A percentile compares a stretch with the other conserved stretches of the same genome.
These are phyloP conservation scores for Pocillopora damicornis DNA, from an alignment of 64 coral and sea anemone species.

Conservation along the genomic window DNA sequence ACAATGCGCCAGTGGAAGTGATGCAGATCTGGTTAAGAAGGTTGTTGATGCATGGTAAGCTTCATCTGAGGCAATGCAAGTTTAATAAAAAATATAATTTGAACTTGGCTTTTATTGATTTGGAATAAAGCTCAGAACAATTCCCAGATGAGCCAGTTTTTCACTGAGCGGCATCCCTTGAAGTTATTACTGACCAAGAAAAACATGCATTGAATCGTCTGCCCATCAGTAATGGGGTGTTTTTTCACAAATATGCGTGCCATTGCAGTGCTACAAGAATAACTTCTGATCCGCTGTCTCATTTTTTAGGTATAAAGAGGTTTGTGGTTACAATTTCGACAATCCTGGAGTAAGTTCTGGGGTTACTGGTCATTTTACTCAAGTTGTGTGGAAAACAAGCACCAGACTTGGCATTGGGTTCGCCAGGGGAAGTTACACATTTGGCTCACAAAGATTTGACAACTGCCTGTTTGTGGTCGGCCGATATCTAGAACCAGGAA, in stretches of 20 bases:
- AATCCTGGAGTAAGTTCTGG: not conserved
- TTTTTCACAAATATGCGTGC: no score
- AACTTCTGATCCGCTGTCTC: not conserved
- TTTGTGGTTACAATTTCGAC: conserved; percentile 57
- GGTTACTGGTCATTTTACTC: conserved; percentile 72
- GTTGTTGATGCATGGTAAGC: conserved; percentile 47
- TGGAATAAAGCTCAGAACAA: no score
- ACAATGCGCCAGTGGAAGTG: conserved; percentile 20
- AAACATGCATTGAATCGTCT: no score
- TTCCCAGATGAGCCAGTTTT: no score
- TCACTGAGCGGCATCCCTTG: no score
- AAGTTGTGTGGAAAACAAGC: conserved; percentile 84
- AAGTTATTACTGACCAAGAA: no score
- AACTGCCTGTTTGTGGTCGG: conserved; percentile 78
- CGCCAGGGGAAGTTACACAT: conserved; percentile 11
- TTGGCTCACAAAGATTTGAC: conserved; percentile 20
- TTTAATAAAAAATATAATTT: no score
- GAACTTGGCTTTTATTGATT: no score
- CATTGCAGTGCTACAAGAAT: conserved; percentile 37
- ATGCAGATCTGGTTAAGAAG: conserved; percentile 12
- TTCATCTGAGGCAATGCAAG: no score
- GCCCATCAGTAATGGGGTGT: no score
- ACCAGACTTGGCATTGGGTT: conserved; percentile 67
- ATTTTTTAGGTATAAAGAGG: conserved; percentile 73
- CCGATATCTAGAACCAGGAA: conserved; percentile 70